These are phyloP conservation scores for Cephus rjabovi DNA, from an alignment of 2,888 invertebrate genomes.

Conservation along the genomic window DNA sequence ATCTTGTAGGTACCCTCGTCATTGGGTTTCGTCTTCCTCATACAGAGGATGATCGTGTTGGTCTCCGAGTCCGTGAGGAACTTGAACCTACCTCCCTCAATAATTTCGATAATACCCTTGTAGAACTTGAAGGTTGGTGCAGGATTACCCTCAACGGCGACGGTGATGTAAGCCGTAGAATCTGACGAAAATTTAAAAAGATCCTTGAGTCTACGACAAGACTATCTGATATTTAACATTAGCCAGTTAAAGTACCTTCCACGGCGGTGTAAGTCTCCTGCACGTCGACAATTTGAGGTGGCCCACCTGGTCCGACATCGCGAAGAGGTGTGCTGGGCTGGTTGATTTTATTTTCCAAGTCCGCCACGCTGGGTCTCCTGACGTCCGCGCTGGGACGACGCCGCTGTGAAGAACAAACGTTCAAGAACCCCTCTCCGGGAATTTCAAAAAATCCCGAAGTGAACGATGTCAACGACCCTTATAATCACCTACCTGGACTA, in stretches of 20 bases:
- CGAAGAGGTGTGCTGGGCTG: constrained; percentile 91
- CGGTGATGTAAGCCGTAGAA: constrained; percentile 91
- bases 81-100: constrained; percentile 96
- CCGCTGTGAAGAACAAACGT: constrained; percentile 67
- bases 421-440: neutral
- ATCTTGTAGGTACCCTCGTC: constrained; percentile 98
- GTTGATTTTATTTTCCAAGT: constrained; percentile 90
- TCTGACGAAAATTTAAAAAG: constrained; percentile 70
- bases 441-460: neutral
- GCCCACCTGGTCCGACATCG: constrained; percentile 82
- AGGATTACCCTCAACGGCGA: constrained; percentile 94
- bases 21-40: constrained; percentile 95
- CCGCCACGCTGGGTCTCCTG: constrained; percentile 89
- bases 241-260: constrained; percentile 78
- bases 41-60: constrained; percentile 92
- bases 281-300: constrained; percentile 91
- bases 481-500: neutral
- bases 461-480: neutral
- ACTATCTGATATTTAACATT: neutral
- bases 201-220: neutral
- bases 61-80: constrained; percentile 94
- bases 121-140: constrained; percentile 96
- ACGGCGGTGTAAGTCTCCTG: constrained; percentile 96
- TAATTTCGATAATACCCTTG: constrained; percentile 92
- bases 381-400: constrained; percentile 92